Evolutionary conservation across 2,888 invertebrate genomes (phyloP).

Genomic region (Oxyscelio sp.): DNA sequence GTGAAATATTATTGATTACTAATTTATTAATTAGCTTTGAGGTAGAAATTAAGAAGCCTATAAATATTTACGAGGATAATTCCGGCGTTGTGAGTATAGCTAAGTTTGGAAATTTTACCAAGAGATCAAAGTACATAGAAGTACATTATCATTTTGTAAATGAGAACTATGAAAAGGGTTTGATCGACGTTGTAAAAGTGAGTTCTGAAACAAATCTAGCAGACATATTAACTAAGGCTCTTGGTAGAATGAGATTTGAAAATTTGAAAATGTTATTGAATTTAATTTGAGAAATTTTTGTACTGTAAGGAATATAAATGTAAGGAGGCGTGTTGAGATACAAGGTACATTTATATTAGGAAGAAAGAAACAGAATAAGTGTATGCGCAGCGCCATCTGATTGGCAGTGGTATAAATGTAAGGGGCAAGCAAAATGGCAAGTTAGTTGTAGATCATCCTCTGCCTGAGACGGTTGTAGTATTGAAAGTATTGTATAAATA

Average conservation of each 20-base stretch:
- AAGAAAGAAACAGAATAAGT: background rate
- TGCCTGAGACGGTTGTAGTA: background rate
- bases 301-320: background rate
- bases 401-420: background rate
- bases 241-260: background rate
- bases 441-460: no score
- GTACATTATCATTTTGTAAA: slow-evolving; percentile 11
- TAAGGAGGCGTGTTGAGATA: background rate
- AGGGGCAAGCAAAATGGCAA: no score
- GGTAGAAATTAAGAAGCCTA: background rate
- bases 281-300: background rate
- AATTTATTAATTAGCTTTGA: background rate
- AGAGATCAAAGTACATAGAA: slow-evolving; percentile 11
- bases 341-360: no score
- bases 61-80: slow-evolving; percentile 9
- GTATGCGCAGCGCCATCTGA: background rate
- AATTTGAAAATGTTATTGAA: background rate
- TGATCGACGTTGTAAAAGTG: slow-evolving; percentile 23
- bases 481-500: background rate
- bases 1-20: no score
- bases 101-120: slow-evolving; percentile 9
- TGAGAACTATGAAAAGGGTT: slow-evolving; percentile 17
- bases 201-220: slow-evolving; percentile 5
- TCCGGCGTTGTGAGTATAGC: slow-evolving; percentile 1
- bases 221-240: slow-evolving; percentile 2